Conservation (phyloP, 2,888 invertebrate genomes). For the Eupithecia dodoneata region DNA sequence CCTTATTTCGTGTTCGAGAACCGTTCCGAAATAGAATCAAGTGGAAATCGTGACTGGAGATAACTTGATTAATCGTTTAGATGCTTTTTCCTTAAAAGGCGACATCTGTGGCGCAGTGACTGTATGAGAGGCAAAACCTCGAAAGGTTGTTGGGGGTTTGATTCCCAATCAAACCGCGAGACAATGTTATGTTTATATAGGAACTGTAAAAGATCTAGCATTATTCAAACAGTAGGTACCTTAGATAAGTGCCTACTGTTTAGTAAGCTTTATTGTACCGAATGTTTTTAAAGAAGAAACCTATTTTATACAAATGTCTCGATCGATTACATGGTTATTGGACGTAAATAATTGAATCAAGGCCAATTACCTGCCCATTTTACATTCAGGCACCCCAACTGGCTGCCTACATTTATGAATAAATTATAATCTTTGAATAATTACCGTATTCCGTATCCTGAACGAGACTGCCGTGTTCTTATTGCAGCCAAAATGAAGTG, state of each 20-base stretch:
- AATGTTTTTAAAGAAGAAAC: neutral
- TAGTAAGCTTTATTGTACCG: neutral
- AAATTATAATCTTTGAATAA: slow-evolving; percentile 40
- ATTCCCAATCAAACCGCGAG: neutral
- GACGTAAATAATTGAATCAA: slow-evolving; percentile 18
- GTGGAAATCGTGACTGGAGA: slow-evolving; percentile 6
- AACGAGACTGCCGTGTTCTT: slow-evolving; percentile 9
- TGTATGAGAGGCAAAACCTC: neutral
- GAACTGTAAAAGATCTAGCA: neutral
- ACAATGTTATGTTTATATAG: neutral
- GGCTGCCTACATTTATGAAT: slow-evolving; percentile 36
- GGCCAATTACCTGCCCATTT: slow-evolving; percentile 24
- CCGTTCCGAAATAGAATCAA: slow-evolving; percentile 9
- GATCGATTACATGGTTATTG: slow-evolving; percentile 17
- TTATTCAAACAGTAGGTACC: too few relatives aligned
- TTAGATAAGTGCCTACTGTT: neutral
- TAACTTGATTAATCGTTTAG: slow-evolving; percentile 3
- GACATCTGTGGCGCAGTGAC: neutral
- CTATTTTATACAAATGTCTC: neutral
- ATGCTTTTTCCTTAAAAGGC: neutral
- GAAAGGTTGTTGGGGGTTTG: neutral
- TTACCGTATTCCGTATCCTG: slow-evolving; percentile 35
- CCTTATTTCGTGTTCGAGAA: slow-evolving; percentile 16
- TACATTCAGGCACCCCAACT: slow-evolving; percentile 31
- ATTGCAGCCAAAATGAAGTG: neutral